Evolutionary conservation across 2,113 vertebrate species (phyloP).

Genomic region (Donacobius atricapilla): DNA sequence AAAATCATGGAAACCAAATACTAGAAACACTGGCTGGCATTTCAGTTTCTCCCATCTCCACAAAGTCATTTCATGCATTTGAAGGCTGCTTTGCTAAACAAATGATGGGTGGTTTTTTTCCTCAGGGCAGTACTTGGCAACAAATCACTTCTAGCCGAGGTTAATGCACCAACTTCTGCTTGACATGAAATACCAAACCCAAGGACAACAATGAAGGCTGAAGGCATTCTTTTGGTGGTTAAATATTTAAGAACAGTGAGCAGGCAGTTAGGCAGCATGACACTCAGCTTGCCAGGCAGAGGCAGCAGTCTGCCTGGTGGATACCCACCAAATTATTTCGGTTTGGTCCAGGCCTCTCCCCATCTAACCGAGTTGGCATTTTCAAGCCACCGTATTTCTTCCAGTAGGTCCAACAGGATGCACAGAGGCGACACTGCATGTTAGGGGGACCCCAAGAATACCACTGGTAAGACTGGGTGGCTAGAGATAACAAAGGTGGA

Average conservation of each 20-base stretch:
- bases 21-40: background rate
- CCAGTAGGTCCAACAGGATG: constrained; percentile 98
- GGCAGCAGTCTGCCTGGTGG: background rate
- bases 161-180: background rate
- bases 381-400: constrained; percentile 99
- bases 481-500: constrained; percentile 81
- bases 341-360: constrained; percentile 94
- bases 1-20: background rate
- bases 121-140: background rate
- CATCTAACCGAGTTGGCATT: constrained; percentile 96
- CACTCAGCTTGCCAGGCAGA: background rate
- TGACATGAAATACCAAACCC: background rate
- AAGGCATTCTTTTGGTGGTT: background rate
- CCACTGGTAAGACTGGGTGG: constrained; percentile 97
- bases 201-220: background rate
- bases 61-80: background rate
- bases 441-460: constrained; percentile 99
- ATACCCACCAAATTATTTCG: constrained; percentile 87
- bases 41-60: background rate
- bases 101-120: background rate
- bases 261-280: background rate
- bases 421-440: constrained; percentile 98
- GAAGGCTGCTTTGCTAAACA: background rate
- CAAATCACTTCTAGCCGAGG: background rate
- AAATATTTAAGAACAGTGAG: background rate